Evolutionary conservation across 2,113 vertebrate genomes (phyloP).

Genomic region (Myanophis thanlyinensis): DNA sequence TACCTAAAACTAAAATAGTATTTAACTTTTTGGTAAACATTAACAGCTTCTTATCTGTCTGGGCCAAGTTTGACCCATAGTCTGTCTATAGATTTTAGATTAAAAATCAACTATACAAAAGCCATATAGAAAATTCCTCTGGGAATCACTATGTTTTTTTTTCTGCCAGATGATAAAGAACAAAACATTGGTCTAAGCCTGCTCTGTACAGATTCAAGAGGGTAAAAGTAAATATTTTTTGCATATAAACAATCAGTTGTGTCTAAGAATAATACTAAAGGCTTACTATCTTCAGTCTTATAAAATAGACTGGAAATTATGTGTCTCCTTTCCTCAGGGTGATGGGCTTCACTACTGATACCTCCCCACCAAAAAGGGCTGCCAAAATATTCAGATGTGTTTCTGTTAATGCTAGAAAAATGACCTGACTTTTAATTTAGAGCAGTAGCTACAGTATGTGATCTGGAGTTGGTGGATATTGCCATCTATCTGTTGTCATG

Average conservation of each 20-base stretch:
- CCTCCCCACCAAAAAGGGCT: background rate
- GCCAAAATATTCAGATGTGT: background rate
- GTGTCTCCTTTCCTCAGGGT: background rate
- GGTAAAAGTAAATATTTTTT: background rate
- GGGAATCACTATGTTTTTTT: background rate
- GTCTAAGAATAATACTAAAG: background rate
- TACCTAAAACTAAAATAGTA: background rate
- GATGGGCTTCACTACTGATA: background rate
- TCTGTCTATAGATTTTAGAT: background rate
- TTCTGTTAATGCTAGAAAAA: background rate
- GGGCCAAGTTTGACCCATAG: background rate
- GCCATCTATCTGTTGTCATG: background rate
- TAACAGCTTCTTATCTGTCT: background rate
- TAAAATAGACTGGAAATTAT: background rate
- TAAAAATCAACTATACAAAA: background rate
- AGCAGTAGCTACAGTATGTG: background rate
- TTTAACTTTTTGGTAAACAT: background rate
- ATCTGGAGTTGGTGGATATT: background rate
- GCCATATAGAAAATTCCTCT: background rate
- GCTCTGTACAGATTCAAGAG: background rate
- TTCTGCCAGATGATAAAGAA: background rate
- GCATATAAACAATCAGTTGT: background rate
- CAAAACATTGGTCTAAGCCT: background rate
- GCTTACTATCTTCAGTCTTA: background rate
- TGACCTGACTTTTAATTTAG: background rate